These are phyloP conservation scores for Urocolius indicus DNA, from an alignment of 2,113 vertebrate species.

Conservation along the genomic window DNA sequence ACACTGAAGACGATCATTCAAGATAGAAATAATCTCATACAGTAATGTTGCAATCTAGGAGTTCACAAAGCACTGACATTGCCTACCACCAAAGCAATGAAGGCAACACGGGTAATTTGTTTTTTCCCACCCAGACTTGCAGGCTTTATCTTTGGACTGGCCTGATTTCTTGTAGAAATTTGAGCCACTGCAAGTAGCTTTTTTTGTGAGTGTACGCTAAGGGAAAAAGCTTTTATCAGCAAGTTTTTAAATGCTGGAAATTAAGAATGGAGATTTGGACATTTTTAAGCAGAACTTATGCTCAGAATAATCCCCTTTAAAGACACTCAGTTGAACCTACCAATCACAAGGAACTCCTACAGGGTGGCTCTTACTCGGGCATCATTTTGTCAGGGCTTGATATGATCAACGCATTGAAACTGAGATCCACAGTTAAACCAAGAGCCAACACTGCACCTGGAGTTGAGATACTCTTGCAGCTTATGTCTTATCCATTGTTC, in stretches of 20 bases:
- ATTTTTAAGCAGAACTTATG: background rate
- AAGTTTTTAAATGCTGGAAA: background rate
- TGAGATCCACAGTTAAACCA: background rate
- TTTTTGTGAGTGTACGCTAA: background rate
- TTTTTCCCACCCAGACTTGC: background rate
- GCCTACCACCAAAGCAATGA: background rate
- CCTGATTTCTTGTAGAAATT: background rate
- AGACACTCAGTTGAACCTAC: background rate
- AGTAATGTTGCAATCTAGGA: background rate
- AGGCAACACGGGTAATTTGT: fast-evolving
- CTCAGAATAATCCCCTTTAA: background rate
- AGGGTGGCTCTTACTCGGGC: fast-evolving
- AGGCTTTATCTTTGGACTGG: background rate
- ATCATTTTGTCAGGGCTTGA: background rate
- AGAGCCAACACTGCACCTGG: background rate
- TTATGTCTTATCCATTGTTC: background rate
- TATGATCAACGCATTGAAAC: background rate
- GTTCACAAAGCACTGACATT: background rate
- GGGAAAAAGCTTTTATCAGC: background rate
- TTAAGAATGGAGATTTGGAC: background rate
- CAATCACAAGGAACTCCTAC: background rate
- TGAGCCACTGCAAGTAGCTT: background rate
- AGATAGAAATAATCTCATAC: background rate
- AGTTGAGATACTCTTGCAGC: background rate
- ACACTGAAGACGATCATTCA: fast-evolving